Percentiles rank a stretch among this genome's conserved stretches.
These are phyloP conservation scores for Turritopsis dohrnii DNA, from an alignment of 30 jellyfish, hydroid and myxozoan genomes.

Conservation along the genomic window DNA sequence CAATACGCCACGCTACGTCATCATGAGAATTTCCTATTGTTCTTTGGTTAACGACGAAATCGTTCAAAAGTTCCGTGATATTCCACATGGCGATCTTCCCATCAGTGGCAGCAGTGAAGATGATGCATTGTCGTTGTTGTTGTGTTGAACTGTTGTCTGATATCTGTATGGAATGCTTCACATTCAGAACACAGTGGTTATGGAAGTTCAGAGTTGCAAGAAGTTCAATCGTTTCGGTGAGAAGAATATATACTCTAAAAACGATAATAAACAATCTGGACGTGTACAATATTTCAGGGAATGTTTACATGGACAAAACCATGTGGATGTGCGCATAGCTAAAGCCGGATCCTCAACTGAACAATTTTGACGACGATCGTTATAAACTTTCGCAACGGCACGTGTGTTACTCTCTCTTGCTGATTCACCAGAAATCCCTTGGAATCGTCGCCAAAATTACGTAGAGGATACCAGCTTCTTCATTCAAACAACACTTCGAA, in stretches of 20 bases:
- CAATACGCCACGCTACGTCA: neutral
- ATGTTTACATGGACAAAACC: too few species aligned
- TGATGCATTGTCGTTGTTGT: neutral
- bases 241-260: neutral
- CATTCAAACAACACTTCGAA: too few species aligned
- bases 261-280: too few species aligned
- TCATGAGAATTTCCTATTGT: neutral
- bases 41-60: neutral
- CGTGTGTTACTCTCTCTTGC: too few species aligned
- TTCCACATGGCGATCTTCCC: slow-evolving; percentile 83
- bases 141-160: neutral
- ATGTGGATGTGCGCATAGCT: too few species aligned
- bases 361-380: too few species aligned
- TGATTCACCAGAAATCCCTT: too few species aligned
- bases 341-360: too few species aligned
- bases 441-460: too few species aligned
- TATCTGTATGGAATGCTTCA: slow-evolving; percentile 14
- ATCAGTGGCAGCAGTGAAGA: slow-evolving; percentile 67
- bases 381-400: too few species aligned
- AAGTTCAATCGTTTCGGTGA: neutral
- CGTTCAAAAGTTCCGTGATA: slow-evolving; percentile 11
- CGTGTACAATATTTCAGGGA: too few species aligned
- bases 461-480: too few species aligned
- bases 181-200: slow-evolving; percentile 55
- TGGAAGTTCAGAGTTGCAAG: slow-evolving; percentile 41